Evolutionary conservation across 2,113 vertebrate species (phyloP).

Genomic region (Cinclus cinclus): DNA sequence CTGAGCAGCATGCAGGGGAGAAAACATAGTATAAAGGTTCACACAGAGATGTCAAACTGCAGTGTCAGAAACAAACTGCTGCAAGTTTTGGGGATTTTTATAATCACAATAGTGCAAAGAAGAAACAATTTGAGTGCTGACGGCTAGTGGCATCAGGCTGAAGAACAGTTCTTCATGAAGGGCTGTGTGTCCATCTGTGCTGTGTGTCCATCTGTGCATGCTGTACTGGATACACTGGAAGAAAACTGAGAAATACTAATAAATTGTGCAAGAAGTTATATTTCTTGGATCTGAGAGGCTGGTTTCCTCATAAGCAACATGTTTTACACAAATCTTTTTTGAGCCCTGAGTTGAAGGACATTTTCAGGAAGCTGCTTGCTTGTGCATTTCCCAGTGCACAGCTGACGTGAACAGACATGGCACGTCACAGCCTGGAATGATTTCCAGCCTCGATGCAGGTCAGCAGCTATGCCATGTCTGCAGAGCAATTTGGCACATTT

Average conservation of each 20-base stretch:
- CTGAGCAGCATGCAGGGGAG: not conserved
- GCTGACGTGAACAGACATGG: constrained; percentile 7
- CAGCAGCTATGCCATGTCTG: not conserved
- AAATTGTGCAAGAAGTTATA: not conserved
- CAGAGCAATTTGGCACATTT: constrained; percentile 21
- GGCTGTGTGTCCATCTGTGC: not conserved
- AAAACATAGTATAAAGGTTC: not conserved
- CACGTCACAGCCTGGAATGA: not conserved
- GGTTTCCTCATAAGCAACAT: not conserved
- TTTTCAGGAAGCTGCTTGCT: not conserved
- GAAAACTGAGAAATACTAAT: not conserved
- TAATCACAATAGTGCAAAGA: not conserved
- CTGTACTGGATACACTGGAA: not conserved
- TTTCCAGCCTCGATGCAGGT: not conserved
- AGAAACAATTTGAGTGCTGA: not conserved
- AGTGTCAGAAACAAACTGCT: not conserved
- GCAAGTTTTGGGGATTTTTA: not conserved
- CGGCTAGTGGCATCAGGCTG: not conserved
- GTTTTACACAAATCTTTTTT: not conserved
- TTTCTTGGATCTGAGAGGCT: not conserved
- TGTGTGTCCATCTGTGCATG: not conserved
- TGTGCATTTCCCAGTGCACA: constrained; percentile 7
- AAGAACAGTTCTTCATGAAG: not conserved
- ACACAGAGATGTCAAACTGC: not conserved
- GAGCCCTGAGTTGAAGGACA: not conserved